A percentile compares a stretch with the other conserved stretches of the same genome.
phyloP scores from a whole-genome alignment of 2,113 vertebrate genomes.

The Lota lota region DNA sequence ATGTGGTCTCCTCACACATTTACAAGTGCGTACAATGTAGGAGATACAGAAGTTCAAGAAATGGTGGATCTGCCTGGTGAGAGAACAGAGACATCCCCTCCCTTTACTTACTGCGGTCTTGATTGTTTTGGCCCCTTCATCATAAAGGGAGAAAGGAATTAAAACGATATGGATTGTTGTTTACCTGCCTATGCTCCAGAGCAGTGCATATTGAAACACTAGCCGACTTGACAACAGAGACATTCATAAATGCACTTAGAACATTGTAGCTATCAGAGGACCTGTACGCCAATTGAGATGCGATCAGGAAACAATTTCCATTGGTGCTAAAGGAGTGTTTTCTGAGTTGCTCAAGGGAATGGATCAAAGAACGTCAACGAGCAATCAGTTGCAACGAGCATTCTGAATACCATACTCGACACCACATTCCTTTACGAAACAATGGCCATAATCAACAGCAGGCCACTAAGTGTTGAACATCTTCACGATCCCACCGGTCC shows the following conservation, averaged over 20 bases:
- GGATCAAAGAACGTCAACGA: background rate
- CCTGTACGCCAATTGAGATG: background rate
- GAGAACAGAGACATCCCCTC: background rate
- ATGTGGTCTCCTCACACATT: conserved; percentile 14
- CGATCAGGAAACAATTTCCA: conserved; percentile 14
- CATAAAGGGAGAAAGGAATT: conserved; percentile 5
- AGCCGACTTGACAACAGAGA: background rate
- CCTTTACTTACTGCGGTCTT: background rate
- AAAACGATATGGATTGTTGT: conserved; percentile 3
- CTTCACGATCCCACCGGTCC: background rate
- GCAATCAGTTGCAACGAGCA: background rate
- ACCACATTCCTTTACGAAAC: background rate
- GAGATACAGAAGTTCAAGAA: background rate
- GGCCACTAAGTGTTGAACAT: conserved; percentile 2
- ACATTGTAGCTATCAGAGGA: conserved; percentile 9
- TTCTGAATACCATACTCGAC: background rate
- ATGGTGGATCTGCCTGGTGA: background rate
- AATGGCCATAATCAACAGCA: background rate
- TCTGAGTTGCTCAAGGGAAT: background rate
- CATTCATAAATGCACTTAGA: conserved; percentile 14
- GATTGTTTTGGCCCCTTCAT: conserved; percentile 9
- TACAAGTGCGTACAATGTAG: too few species aligned
- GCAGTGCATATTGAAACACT: conserved; percentile 21
- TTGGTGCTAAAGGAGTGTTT: background rate
- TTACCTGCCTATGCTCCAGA: conserved; percentile 18